phyloP scores from a whole-genome alignment of 2,888 invertebrate species.

The Liopterus haemorrhoidalis region DNA sequence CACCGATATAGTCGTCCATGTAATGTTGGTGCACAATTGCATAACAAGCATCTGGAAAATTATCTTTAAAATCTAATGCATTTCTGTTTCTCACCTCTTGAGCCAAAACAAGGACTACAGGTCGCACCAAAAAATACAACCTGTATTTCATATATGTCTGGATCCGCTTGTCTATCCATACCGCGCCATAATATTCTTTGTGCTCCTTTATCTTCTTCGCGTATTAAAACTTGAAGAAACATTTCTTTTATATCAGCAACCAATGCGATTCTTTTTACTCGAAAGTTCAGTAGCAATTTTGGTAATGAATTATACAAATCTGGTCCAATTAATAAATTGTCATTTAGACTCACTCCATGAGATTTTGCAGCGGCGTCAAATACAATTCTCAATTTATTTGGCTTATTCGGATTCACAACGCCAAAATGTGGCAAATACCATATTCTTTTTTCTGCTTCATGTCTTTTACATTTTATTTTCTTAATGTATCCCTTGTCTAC shows the following conservation, averaged over 20 bases:
- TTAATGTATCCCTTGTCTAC: constrained; percentile 28
- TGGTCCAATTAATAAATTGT: constrained; percentile 37
- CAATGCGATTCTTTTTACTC: constrained; percentile 37
- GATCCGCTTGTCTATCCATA: constrained; percentile 13
- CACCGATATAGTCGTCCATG: constrained; percentile 30
- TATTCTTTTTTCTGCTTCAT: constrained; percentile 14
- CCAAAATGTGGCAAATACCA: constrained; percentile 37
- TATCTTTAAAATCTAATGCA: constrained; percentile 15
- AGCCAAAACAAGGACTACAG: constrained; percentile 22
- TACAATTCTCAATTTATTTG: constrained; percentile 33
- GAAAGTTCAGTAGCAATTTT: constrained; percentile 40
- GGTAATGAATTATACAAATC: constrained; percentile 37
- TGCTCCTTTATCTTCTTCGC: constrained; percentile 30
- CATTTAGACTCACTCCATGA: constrained; percentile 34
- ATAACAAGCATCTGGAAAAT: constrained; percentile 22
- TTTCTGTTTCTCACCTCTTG: constrained; percentile 28
- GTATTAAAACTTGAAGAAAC: constrained; percentile 22
- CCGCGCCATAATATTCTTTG: constrained; percentile 37
- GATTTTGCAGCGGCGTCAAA: constrained; percentile 37
- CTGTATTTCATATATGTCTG: constrained; percentile 21
- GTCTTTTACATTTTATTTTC: constrained; percentile 25
- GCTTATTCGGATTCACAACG: constrained; percentile 35
- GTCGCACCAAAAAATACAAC: constrained; percentile 29
- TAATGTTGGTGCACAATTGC: constrained; percentile 25
- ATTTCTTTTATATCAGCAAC: constrained; percentile 34